phyloP scores from a whole-genome alignment of 2,797 vertebrate genomes.

The Sebastes umbrosus region DNA sequence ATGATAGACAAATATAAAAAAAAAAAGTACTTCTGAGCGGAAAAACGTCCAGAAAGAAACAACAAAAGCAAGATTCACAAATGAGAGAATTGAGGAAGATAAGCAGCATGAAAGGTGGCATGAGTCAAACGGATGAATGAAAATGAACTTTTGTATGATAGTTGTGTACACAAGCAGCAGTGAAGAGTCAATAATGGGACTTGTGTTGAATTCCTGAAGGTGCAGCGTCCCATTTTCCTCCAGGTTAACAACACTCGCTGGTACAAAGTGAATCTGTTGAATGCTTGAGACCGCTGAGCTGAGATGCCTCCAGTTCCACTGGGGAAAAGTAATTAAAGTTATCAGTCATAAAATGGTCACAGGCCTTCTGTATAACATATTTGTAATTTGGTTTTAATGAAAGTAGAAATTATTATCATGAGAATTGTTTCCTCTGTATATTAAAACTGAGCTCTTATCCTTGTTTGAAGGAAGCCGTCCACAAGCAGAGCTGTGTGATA shows the following conservation, averaged over 20 bases:
- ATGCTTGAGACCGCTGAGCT: not conserved
- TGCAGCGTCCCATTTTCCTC: not conserved
- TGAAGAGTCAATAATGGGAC: not conserved
- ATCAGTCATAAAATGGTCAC: not conserved
- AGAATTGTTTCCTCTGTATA: not conserved
- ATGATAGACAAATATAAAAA: not conserved
- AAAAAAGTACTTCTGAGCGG: not conserved
- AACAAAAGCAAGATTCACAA: not conserved
- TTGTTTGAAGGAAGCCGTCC: not conserved
- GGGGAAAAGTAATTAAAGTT: not conserved
- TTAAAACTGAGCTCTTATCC: not conserved
- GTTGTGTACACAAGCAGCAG: not conserved
- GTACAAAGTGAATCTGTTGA: not conserved
- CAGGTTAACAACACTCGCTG: not conserved
- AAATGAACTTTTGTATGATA: not conserved
- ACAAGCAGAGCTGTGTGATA: not conserved
- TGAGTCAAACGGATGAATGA: not conserved
- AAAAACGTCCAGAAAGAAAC: not conserved
- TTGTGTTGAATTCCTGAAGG: not conserved
- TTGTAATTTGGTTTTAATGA: slow-evolving; percentile 15
- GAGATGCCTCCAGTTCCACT: not conserved
- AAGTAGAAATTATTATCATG: slow-evolving; percentile 5
- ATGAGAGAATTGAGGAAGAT: not conserved
- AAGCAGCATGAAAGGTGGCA: not conserved
- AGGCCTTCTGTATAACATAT: slow-evolving; percentile 11